Evolutionary conservation across 2,888 invertebrate species (phyloP), one percentile per base, ranked within the genome.

Genomic region (Thecocarcelia acutangulata): DNA sequence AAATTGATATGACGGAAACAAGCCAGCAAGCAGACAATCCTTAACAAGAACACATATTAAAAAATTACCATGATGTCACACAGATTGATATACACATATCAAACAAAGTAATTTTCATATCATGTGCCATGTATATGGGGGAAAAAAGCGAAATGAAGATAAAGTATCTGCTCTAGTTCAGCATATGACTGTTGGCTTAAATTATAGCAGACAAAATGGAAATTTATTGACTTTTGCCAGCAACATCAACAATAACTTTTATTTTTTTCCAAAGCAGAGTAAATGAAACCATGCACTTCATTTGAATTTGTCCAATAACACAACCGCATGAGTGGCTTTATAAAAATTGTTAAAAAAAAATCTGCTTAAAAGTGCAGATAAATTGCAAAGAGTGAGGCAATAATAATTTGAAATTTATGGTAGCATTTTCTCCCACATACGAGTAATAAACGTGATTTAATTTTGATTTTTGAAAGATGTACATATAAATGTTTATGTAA

Each of bases 151-250:
- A 44, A 68, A 52, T 66, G 54, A 59, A 48, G 58, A 78, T 78
- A 72, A 66, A 59, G 66, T 70, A 78, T 75, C 78, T 40, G 70
- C 66, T 74, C 70, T 72, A 37, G 64, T 70, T 64, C 58, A 70
- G 61, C 74, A 78, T 52, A 70, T 75, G 70, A 61, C 70, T 78
- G 66, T 56, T 56, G 61, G 75, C 64, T 78, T 75, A 78, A 82
- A 75, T 82, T 70, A 82, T 70, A 50, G 69, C 42, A 74, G 77
- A 70, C 54, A 78, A 82, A 78, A 82, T 82, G 58, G 54, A 78
- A 82, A 82, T 82, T 82, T 82, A 82, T 82, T 82, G 78, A 75
- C 82, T 82, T 78, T 82, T 59, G 56, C 74, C 56, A 70, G 56
- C 78, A 77, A 77, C 33, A 70, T 66, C 48, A 50, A 66, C 59